Evolutionary conservation across 2,797 vertebrate species (phyloP), one percentile per base, ranked within the genome.

Genomic region (Rhyacichthys aspro): DNA sequence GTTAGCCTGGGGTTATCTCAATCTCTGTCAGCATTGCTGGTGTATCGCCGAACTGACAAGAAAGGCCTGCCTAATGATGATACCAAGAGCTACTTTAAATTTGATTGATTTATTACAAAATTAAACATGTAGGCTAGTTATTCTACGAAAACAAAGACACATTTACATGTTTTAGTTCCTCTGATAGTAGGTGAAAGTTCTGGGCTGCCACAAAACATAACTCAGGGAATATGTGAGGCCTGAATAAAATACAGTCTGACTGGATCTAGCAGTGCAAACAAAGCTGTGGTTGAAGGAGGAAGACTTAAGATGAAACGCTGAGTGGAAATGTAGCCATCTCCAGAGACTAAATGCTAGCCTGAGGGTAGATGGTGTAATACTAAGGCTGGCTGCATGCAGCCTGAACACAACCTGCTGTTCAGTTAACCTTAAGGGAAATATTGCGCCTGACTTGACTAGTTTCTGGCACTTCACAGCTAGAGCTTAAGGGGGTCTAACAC

Each of bases 361-460:
- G 73, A 81, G 85, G 86, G 70, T 41, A 80, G 70, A 79, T 87
- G 84, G 83, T 83, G 83, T 86, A 88, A 90, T 70, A 78, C 67
- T 74, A 69, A 84, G 80, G 65, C 78, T 62, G 81, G 69, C 76
- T 75, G 83, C 76, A 70, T 76, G 79, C 79, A 73, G 84, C 66
- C 77, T 73, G 60, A 86, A 84, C 73, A 72, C 81, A 78, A 80
- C 68, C 82, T 77, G 85, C 85, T 84, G 85, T 76, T 89, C 75
- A 11, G 74, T 82, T 88, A 82, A 88, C 86, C 88, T 86, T 85
- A 62, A 66, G 83, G 79, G 88, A 84, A 63, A 86, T 67, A 53
- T 72, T 46, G 65, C 52, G 67, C 68, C 76, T 3, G 58, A 86
- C 85, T 83, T 84, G 74, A 78, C 75, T 76, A 76, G 72, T 75